Evolutionary conservation across 2,888 invertebrate species (phyloP).

Genomic region (Syrphus vitripennis): DNA sequence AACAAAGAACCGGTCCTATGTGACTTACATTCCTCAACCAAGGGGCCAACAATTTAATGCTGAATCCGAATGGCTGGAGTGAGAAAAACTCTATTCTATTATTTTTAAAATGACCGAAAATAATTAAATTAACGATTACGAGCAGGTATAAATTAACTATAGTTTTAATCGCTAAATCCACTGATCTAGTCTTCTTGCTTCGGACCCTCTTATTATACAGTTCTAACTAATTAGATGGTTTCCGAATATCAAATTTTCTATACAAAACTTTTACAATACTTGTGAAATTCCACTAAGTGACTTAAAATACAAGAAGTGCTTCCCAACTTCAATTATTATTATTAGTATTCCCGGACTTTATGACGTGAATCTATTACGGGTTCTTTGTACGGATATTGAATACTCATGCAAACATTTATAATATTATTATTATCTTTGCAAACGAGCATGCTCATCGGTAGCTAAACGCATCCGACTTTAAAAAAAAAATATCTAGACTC

Average conservation of each 20-base stretch:
- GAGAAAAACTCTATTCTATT: no score
- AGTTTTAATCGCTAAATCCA: no score
- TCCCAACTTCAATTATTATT: conserved; percentile 15
- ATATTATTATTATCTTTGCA: background rate
- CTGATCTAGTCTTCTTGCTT: no score
- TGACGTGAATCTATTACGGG: conserved; percentile 60
- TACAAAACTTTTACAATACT: background rate
- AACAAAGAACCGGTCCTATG: no score
- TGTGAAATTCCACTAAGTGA: background rate
- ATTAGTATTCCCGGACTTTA: conserved; percentile 58
- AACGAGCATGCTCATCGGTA: conserved; percentile 10
- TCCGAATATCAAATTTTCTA: background rate
- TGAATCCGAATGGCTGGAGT: no score
- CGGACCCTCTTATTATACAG: no score
- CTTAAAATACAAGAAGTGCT: conserved; percentile 33
- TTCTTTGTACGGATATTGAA: conserved; percentile 42
- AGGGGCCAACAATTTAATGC: no score
- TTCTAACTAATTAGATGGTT: no score
- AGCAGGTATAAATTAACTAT: no score
- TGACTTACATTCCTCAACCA: no score
- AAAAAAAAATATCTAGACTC: conserved; percentile 35
- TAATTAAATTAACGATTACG: no score
- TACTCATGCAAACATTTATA: background rate
- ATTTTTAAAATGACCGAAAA: no score
- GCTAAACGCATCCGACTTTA: conserved; percentile 18